Evolutionary conservation across 2,888 invertebrate species (phyloP), one percentile per base, ranked within the genome.

Genomic region (Theretra japonica): DNA sequence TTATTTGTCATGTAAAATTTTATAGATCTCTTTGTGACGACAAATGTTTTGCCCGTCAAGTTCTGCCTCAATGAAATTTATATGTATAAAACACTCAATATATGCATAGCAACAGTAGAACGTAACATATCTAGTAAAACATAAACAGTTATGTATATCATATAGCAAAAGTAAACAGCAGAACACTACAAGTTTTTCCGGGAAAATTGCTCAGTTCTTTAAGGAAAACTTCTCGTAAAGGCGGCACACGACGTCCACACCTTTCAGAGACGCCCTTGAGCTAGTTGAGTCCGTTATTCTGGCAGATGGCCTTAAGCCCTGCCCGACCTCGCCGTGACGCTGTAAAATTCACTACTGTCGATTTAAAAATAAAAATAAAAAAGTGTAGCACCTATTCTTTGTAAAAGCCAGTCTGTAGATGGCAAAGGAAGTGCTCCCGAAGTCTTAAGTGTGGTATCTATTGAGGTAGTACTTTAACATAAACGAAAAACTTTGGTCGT

Each of bases 231-330:
- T 21, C 15, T 41, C n/a, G 62, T 15, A 23, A 65, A 21, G 15
- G n/a, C 28, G 28, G 17, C 15, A 65, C 6, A 41, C 41, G 23
- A 48, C 41, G 41, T 48, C 65, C 41, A n/a, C 62, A 33, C 23
- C 65, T 65, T 65, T 48, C 21, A 41, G 41, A 33, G 17, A 15
- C 17, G 65, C 41, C 48, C 65, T 65, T 65, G 65, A 65, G 21
- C 65, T 48, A 65, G 65, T 65, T 65, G 6, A 41, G 48, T 48
- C 23, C 65, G 23, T 65, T 23, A 48, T 48, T 65, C 48, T 65
- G 23, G 23, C 65, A 23, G 65, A 65, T 23, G 65, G 65, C 50
- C 59, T 69, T 30, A 57, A 69, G 57, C 65, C 23, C 23, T 62
- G 23, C 5, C 25, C 23, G 65, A 48, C 48, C 65, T 65, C 15